Base-by-base conservation (phyloP, 2,888 invertebrate species). In the Erpobdella octoculata region DNA sequence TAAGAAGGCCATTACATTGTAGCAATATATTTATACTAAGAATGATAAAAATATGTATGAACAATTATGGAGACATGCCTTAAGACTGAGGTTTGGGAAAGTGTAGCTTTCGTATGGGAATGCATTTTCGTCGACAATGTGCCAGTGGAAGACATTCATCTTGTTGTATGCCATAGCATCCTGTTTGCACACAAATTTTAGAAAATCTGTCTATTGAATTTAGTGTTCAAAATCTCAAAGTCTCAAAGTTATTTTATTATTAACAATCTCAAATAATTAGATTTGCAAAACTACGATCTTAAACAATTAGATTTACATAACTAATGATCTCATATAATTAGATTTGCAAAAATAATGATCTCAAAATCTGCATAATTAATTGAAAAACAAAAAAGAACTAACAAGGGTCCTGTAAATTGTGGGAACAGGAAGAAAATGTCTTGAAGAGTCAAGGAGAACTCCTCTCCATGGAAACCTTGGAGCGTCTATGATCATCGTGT, bases 91-190 rank as follows among this genome's bases (percentile, higher is more conserved):
- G 21, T 71, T 67, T n/a, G 85, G 85, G 73, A 80, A 84, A 31
- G 79, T 80, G 48, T 80, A 78, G 75, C 85, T 85, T 71, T 83
- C 80, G 79, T 92, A 89, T 0, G 96, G 95, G 81, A 95, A 96
- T 77, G 94, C 93, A 76, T 94, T 93, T 25, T 91, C 90, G 83
- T 96, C 96, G 1, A 84, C 84, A n/a, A 85, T 81, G 74, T 85
- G 85, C 94, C 94, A 95, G 80, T 96, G 95, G 85, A 96, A 90
- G 0, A 91, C 90, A 81, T 95, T 96, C 78, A 95, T 80, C 82
- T 95, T 96, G 36, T 91, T 90, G 80, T 89, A 88, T 0, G 90
- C 89, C 93, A 95, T 94, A 0, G 88, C 93, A 79, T 93, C 92
- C 69, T 69, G 35, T 4, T 2, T n/a, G 8, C 4, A 1, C n/a